These are phyloP conservation scores for Mormyrus proboscirostris DNA, from an alignment of 2,797 vertebrate genomes.

Conservation along the genomic window DNA sequence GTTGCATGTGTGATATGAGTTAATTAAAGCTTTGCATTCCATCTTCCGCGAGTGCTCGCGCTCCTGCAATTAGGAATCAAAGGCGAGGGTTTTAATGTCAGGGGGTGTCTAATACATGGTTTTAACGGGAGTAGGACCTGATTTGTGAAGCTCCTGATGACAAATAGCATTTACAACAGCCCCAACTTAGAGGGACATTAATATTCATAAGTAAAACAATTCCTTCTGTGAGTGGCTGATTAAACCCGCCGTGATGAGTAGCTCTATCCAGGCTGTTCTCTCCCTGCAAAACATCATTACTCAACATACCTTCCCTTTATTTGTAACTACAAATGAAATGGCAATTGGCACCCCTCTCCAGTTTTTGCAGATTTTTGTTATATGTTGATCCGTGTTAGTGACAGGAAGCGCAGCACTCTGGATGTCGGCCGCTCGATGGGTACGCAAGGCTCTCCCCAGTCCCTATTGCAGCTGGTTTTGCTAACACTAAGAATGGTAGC, in stretches of 20 bases:
- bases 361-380: neutral
- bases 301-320: neutral
- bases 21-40: constrained; percentile 81
- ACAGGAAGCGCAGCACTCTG: neutral
- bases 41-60: constrained; percentile 74
- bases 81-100: constrained; percentile 79
- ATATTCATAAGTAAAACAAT: constrained; percentile 84
- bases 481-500: neutral
- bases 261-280: constrained; percentile 50
- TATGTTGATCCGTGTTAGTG: too few relatives aligned
- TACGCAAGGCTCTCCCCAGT: too few relatives aligned
- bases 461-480: neutral
- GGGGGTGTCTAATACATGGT: constrained; percentile 76
- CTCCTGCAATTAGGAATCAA: constrained; percentile 83
- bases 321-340: neutral
- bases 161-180: constrained; percentile 77
- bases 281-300: constrained; percentile 21
- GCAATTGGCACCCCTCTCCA: neutral
- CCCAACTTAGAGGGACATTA: constrained; percentile 78
- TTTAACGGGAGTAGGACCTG: constrained; percentile 76
- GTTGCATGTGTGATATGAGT: constrained; percentile 77
- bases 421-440: neutral
- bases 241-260: constrained; percentile 70
- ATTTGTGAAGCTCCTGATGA: constrained; percentile 77
- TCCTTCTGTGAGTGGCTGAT: constrained; percentile 70